These are phyloP conservation scores for Ondatra zibethicus DNA, from an alignment of 2,113 vertebrate genomes.

Conservation along the genomic window DNA sequence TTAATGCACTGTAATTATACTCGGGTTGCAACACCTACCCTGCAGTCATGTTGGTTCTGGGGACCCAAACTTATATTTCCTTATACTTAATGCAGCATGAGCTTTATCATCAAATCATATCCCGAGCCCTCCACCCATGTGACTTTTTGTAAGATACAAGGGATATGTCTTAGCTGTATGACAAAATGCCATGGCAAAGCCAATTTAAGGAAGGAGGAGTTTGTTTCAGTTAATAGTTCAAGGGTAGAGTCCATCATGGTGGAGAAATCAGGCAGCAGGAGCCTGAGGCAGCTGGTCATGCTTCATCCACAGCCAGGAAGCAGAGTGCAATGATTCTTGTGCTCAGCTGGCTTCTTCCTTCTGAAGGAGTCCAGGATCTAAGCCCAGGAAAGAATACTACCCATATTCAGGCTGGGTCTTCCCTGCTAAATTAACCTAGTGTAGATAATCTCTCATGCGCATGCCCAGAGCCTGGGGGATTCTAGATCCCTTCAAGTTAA, in stretches of 20 bases:
- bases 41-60: neutral
- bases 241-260: neutral
- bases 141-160: neutral
- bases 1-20: neutral
- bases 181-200: neutral
- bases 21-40: neutral
- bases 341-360: neutral
- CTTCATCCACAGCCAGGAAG: neutral
- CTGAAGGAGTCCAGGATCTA: neutral
- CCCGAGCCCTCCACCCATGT: neutral
- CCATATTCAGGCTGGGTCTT: neutral
- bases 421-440: neutral
- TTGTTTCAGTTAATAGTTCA: neutral
- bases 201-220: neutral
- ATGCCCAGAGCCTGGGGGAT: neutral
- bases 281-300: neutral
- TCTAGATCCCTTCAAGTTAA: neutral
- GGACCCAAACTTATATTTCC: neutral
- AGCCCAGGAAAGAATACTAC: neutral
- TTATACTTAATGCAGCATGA: neutral
- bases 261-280: neutral
- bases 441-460: neutral
- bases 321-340: neutral
- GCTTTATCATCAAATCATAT: neutral
- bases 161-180: neutral